These are phyloP conservation scores for Pachyseris speciosa DNA, from an alignment of 64 coral and sea anemone genomes.

Conservation along the genomic window DNA sequence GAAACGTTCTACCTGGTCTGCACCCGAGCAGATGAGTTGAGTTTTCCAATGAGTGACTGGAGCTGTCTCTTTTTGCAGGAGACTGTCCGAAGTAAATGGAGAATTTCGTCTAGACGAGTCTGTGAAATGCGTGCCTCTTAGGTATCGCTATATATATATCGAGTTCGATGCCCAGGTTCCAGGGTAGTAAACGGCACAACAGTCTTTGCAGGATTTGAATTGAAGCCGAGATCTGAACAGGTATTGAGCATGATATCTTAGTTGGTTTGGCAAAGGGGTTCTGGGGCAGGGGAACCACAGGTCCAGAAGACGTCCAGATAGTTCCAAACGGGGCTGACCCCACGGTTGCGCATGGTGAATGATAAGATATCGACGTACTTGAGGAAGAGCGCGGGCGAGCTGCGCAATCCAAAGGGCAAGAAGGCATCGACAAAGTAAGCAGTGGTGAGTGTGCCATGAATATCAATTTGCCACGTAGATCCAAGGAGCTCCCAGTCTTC, in stretches of 20 bases:
- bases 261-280: neutral
- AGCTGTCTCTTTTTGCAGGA: constrained; percentile 39
- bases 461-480: too few relatives aligned
- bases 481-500: too few relatives aligned
- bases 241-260: too few relatives aligned
- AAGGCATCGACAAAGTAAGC: too few relatives aligned
- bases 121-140: constrained; percentile 23
- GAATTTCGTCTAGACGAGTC: neutral
- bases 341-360: neutral
- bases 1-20: too few relatives aligned
- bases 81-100: neutral
- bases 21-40: constrained; percentile 30
- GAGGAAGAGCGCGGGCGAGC: too few relatives aligned
- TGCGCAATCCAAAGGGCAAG: too few relatives aligned
- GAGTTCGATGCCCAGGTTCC: constrained; percentile 36
- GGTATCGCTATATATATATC: neutral
- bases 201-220: too few relatives aligned
- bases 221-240: too few relatives aligned
- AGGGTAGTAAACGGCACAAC: neutral
- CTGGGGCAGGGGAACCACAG: neutral
- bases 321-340: too few relatives aligned
- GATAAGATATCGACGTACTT: neutral
- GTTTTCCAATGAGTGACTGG: constrained; percentile 31
- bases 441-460: too few relatives aligned
- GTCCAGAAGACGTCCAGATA: too few relatives aligned